Conservation (phyloP, 2,797 vertebrate genomes). For the Labroides dimidiatus region DNA sequence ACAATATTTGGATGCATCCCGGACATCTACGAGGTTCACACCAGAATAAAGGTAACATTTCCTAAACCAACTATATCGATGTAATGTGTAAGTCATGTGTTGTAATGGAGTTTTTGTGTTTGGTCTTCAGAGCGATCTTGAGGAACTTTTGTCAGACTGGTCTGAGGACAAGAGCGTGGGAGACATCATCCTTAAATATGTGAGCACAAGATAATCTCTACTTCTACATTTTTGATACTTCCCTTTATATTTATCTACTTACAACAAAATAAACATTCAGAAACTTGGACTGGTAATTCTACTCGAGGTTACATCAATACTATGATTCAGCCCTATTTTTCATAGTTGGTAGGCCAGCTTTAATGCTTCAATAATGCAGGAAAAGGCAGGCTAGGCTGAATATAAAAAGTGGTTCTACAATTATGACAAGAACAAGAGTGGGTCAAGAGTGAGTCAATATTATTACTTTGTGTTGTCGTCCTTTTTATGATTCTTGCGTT, state of each 20-base stretch:
- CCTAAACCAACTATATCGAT: background rate
- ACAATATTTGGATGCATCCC: slow-evolving; percentile 99
- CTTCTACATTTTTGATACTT: background rate
- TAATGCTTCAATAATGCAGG: too few species aligned
- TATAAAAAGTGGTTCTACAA: too few species aligned
- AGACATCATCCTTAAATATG: slow-evolving; percentile 95
- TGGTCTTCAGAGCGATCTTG: slow-evolving; percentile 88
- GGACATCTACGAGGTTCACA: slow-evolving; percentile 97
- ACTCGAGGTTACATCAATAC: too few species aligned
- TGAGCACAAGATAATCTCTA: slow-evolving; percentile 77
- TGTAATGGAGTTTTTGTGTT: slow-evolving; percentile 43
- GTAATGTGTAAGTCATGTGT: background rate
- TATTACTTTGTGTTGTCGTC: too few species aligned
- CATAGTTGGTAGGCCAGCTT: too few species aligned
- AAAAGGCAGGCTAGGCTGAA: too few species aligned
- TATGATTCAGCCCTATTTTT: too few species aligned
- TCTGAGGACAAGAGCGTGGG: slow-evolving; percentile 94
- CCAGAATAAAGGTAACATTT: slow-evolving; percentile 91
- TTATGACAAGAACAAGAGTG: too few species aligned
- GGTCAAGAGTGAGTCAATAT: too few species aligned
- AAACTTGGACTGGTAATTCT: too few species aligned
- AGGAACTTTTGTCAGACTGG: slow-evolving; percentile 95
- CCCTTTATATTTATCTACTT: background rate
- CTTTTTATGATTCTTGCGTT: background rate
- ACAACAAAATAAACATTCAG: too few species aligned